phyloP scores from a whole-genome alignment of 1,140 invertebrate genomes.

The Elymnias hypermnestra region DNA sequence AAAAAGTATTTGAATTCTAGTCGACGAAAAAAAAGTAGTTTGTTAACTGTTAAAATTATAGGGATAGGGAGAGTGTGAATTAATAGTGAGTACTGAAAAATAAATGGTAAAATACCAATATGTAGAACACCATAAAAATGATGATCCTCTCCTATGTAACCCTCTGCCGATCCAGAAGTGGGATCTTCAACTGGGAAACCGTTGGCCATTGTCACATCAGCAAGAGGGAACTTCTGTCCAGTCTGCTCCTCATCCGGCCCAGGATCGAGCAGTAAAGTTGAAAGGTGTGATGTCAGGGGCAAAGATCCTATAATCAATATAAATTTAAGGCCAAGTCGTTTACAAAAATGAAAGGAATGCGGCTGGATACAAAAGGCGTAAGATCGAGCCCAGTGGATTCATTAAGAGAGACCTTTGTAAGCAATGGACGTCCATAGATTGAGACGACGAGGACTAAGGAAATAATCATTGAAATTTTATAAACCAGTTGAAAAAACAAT shows the following conservation, averaged over 20 bases:
- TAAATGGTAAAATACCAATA: constrained; percentile 38
- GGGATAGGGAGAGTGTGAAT: too few species aligned
- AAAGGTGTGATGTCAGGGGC: constrained; percentile 23
- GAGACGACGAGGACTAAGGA: too few species aligned
- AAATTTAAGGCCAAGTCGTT: too few species aligned
- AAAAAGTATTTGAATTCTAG: background rate
- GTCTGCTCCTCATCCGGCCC: constrained; percentile 19
- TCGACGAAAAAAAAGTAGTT: background rate
- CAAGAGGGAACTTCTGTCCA: constrained; percentile 19
- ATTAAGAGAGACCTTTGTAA: too few species aligned
- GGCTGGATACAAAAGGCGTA: too few species aligned
- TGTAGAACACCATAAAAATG: constrained; percentile 62
- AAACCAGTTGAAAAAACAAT: too few species aligned
- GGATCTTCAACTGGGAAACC: constrained; percentile 51
- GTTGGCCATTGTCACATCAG: constrained; percentile 47
- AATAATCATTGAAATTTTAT: too few species aligned
- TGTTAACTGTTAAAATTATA: background rate
- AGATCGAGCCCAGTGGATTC: too few species aligned
- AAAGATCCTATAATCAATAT: constrained; percentile 35
- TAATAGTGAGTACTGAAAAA: too few species aligned
- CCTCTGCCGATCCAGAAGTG: constrained; percentile 46
- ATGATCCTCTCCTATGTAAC: constrained; percentile 57
- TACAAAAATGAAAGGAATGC: constrained; percentile 1
- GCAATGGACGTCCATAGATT: too few species aligned
- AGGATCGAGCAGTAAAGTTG: constrained; percentile 40